Percentiles rank a stretch among this genome's conserved stretches.
Evolutionary conservation across 2,888 invertebrate species (phyloP).

Genomic region (Leptinotarsa haldemani): DNA sequence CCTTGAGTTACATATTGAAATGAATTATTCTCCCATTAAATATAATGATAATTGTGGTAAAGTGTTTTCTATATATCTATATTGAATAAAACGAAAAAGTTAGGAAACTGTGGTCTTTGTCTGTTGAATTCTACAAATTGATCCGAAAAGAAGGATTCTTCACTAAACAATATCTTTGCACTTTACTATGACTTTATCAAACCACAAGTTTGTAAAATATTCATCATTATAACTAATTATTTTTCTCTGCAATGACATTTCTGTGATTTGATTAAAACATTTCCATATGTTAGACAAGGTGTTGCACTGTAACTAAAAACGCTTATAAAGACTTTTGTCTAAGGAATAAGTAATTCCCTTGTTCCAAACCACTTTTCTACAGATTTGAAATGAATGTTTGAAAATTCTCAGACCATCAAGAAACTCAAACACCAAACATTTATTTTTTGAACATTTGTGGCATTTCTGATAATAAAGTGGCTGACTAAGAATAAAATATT

Average conservation of each 20-base stretch:
- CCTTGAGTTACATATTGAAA: slow-evolving; percentile 16
- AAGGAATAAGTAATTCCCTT: slow-evolving; percentile 13
- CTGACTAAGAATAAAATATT: slow-evolving; percentile 3
- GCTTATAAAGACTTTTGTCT: slow-evolving; percentile 46
- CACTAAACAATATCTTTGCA: too few relatives aligned
- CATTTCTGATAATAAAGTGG: slow-evolving; percentile 16
- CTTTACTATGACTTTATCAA: too few relatives aligned
- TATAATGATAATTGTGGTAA: background rate
- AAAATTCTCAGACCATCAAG: slow-evolving; percentile 8
- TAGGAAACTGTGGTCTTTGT: too few relatives aligned
- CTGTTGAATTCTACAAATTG: too few relatives aligned
- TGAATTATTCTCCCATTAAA: slow-evolving; percentile 7
- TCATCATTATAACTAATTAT: too few relatives aligned
- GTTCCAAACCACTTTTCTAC: slow-evolving; percentile 1
- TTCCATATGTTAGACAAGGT: slow-evolving; percentile 8
- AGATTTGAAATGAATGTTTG: background rate
- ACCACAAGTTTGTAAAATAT: too few relatives aligned
- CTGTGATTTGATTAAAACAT: slow-evolving; percentile 5
- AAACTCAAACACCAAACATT: slow-evolving; percentile 2
- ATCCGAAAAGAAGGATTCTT: too few relatives aligned
- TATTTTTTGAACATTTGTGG: background rate
- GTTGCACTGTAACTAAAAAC: slow-evolving; percentile 44
- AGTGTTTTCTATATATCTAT: background rate
- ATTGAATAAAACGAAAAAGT: too few relatives aligned
- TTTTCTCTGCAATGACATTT: background rate